Evolutionary conservation across 2,888 invertebrate species (phyloP).

Genomic region (Andrena bucephala): DNA sequence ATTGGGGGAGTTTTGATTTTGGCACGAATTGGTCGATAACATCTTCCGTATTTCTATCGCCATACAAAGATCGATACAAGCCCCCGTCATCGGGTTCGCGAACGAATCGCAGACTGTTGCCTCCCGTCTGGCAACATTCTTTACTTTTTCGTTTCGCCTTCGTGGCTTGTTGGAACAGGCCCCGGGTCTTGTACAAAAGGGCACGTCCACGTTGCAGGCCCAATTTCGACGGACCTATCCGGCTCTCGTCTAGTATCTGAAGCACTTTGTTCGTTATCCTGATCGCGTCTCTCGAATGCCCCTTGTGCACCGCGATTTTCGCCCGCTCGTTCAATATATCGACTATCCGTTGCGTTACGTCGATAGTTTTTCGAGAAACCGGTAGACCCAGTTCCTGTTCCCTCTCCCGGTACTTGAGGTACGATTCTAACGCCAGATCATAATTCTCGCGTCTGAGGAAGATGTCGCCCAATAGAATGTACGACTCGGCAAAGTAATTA

Average conservation of each 20-base stretch:
- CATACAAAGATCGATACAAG: constrained; percentile 30
- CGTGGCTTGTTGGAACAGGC: constrained; percentile 11
- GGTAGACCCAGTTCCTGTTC: background rate
- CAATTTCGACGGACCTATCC: constrained; percentile 21
- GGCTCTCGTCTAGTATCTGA: constrained; percentile 38
- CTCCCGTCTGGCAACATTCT: constrained; percentile 20
- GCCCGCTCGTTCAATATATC: constrained; percentile 64
- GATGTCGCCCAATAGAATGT: constrained; percentile 46
- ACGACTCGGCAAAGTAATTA: constrained; percentile 32
- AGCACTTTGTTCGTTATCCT: background rate
- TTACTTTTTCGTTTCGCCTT: background rate
- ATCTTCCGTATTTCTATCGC: constrained; percentile 31
- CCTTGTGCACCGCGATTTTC: constrained; percentile 16
- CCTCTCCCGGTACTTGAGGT: constrained; percentile 32
- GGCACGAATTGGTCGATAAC: constrained; percentile 62
- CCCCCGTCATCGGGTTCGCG: constrained; percentile 15
- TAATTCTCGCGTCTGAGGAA: constrained; percentile 2
- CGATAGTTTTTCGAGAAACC: constrained; percentile 21
- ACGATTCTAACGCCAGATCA: constrained; percentile 31
- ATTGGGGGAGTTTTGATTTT: constrained; percentile 55
- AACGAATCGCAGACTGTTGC: constrained; percentile 40
- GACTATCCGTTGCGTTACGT: constrained; percentile 59
- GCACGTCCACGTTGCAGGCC: constrained; percentile 31
- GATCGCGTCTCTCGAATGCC: constrained; percentile 27
- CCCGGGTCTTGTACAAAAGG: constrained; percentile 31